A percentile compares a stretch with the other conserved stretches of the same genome.
phyloP scores from a whole-genome alignment of 2,797 vertebrate genomes.

The Anomalospiza imberbis region DNA sequence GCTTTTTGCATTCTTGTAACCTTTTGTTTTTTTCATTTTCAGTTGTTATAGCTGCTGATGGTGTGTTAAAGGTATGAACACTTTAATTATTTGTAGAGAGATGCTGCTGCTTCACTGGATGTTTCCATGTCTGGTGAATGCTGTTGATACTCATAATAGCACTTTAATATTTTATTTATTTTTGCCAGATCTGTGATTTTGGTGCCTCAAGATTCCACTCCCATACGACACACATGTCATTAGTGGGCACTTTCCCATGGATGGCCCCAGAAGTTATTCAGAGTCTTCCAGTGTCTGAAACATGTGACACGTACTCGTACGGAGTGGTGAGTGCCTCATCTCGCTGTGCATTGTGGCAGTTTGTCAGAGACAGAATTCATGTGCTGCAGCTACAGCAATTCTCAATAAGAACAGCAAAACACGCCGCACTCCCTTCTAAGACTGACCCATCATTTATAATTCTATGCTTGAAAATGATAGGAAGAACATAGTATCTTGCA shows the following conservation, averaged over 20 bases:
- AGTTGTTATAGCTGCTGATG: constrained; percentile 95
- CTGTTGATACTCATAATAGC: not conserved
- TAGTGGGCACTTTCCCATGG: constrained; percentile 98
- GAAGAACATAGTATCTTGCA: not conserved
- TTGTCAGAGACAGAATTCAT: not conserved
- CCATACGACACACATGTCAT: constrained; percentile 97
- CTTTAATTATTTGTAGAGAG: constrained; percentile 6
- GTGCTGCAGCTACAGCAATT: not conserved
- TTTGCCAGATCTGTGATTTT: constrained; percentile 92
- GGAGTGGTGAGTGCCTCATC: constrained; percentile 88
- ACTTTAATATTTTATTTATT: not conserved
- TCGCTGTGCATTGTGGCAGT: not conserved
- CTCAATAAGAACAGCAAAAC: not conserved
- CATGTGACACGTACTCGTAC: constrained; percentile 96
- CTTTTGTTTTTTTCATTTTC: constrained; percentile 61
- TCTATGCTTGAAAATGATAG: not conserved
- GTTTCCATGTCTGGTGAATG: not conserved
- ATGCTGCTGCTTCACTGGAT: not conserved
- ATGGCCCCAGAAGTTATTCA: constrained; percentile 99
- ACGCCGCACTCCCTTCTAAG: not conserved
- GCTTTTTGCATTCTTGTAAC: constrained; percentile 13
- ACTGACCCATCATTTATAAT: not conserved
- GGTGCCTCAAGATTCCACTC: constrained; percentile 95
- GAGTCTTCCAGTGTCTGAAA: constrained; percentile 96
- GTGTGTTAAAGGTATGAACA: constrained; percentile 87